These are phyloP conservation scores for Tarsius wallacei DNA, from an alignment of 2,797 vertebrate species.

Conservation along the genomic window DNA sequence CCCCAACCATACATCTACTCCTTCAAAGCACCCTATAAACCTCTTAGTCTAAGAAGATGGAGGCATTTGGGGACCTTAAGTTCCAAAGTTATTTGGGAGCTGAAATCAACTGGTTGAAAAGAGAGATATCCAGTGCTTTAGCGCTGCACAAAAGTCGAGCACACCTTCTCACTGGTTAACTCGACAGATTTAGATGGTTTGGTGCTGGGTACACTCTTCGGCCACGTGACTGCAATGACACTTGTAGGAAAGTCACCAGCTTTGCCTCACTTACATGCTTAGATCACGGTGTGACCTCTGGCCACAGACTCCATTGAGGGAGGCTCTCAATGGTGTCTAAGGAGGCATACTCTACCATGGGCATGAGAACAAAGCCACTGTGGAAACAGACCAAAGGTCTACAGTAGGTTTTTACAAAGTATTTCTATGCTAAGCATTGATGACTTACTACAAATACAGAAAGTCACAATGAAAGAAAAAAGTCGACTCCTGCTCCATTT, in stretches of 20 bases:
- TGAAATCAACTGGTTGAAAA: neutral
- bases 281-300: neutral
- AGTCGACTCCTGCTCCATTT: neutral
- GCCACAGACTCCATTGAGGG: neutral
- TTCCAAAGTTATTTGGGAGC: neutral
- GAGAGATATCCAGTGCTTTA: neutral
- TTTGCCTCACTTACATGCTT: neutral
- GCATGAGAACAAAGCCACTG: neutral
- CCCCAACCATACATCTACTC: neutral
- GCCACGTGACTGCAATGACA: neutral
- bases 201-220: neutral
- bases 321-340: neutral
- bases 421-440: neutral
- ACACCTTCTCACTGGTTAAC: neutral
- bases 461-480: conserved; percentile 47
- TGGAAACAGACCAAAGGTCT: neutral
- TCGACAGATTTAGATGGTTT: neutral
- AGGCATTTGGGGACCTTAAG: neutral
- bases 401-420: neutral
- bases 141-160: neutral
- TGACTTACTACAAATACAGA: neutral
- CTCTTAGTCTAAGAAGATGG: neutral
- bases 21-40: neutral
- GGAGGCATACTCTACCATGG: neutral
- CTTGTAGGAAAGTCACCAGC: neutral